Evolutionary conservation across 92 coral and sea anemone species (phyloP).

Genomic region (Zoanthus sociatus): DNA sequence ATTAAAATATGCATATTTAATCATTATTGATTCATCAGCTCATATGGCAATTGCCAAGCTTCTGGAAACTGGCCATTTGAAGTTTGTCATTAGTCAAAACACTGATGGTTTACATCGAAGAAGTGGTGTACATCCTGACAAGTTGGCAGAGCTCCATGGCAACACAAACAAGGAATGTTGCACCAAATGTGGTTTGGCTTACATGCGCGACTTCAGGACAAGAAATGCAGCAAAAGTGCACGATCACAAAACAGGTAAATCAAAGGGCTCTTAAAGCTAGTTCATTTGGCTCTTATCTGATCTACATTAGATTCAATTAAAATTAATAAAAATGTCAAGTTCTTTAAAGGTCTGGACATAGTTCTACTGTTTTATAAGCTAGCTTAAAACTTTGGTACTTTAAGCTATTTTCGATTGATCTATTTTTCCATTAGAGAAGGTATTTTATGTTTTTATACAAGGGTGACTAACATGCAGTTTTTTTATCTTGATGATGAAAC

Average conservation of each 20-base stretch:
- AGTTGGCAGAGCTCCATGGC: constrained; percentile 80
- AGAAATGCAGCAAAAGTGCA: constrained; percentile 67
- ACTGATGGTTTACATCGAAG: constrained; percentile 79
- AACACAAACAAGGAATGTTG: constrained; percentile 80
- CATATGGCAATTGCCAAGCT: constrained; percentile 80
- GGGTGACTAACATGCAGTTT: too few relatives aligned
- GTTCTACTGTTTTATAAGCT: too few relatives aligned
- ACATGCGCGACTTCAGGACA: constrained; percentile 80
- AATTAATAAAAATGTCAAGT: too few relatives aligned
- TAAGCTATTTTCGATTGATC: too few relatives aligned
- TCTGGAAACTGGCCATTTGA: constrained; percentile 66
- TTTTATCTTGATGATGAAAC: too few relatives aligned
- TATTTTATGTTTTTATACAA: too few relatives aligned
- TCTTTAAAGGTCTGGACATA: too few relatives aligned
- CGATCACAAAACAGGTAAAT: constrained; percentile 61
- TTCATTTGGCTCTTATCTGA: neutral
- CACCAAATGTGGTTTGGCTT: constrained; percentile 66
- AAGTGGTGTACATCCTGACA: constrained; percentile 65
- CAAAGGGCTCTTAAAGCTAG: neutral
- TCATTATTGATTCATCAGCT: constrained; percentile 5
- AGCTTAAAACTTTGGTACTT: too few relatives aligned
- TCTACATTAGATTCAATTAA: neutral
- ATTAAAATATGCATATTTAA: neutral
- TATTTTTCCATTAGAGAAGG: too few relatives aligned
- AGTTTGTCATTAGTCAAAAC: constrained; percentile 80